Conservation (phyloP, 1,140 invertebrate genomes). For the Scylla paramamosain region DNA sequence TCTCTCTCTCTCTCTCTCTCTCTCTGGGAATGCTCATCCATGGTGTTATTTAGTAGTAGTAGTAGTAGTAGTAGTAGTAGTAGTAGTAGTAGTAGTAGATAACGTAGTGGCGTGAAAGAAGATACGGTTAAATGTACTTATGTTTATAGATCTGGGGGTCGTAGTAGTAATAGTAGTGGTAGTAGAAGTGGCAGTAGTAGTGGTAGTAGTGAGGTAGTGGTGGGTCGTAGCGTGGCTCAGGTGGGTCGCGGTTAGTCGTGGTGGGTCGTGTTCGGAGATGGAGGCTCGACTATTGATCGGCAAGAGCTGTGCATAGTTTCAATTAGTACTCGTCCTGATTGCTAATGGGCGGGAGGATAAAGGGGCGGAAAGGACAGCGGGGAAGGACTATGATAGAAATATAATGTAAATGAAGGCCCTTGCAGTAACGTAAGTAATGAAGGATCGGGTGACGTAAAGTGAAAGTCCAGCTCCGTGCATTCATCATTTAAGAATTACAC, state of each 20-base stretch:
- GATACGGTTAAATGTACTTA: too few relatives aligned
- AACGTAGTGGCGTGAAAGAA: too few relatives aligned
- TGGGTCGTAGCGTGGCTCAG: background rate
- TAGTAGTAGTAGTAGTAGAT: background rate
- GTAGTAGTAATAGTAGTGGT: background rate
- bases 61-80: too few relatives aligned
- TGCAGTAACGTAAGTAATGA: too few relatives aligned
- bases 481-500: too few relatives aligned
- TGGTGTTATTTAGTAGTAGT: too few relatives aligned
- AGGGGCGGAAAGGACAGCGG: background rate
- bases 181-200: background rate
- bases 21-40: background rate
- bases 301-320: constrained; percentile 3
- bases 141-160: background rate
- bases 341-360: background rate
- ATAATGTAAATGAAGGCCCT: too few relatives aligned
- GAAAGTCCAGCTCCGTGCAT: too few relatives aligned
- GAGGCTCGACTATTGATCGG: constrained; percentile 6
- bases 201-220: background rate
- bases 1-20: constrained; percentile 9
- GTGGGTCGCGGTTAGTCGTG: background rate
- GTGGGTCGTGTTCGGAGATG: background rate
- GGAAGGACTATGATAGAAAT: too few relatives aligned
- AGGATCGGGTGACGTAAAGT: too few relatives aligned
- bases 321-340: constrained; percentile 22